phyloP scores from a whole-genome alignment of 2,888 invertebrate genomes.

The Adineta ricciae region DNA sequence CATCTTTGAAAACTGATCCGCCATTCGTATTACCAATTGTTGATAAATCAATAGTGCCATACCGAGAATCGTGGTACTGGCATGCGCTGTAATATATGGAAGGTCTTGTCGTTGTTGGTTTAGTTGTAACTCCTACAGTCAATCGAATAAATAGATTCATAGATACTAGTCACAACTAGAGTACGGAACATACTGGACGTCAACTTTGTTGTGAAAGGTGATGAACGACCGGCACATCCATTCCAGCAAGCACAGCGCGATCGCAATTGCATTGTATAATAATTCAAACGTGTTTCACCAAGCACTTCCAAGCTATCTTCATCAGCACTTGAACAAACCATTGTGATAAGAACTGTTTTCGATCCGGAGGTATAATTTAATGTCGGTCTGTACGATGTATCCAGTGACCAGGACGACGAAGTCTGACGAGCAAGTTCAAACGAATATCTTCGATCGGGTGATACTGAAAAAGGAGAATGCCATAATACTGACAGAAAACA shows the following conservation, averaged over 20 bases:
- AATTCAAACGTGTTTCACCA: not conserved
- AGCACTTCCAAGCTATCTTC: not conserved
- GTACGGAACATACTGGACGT: not conserved
- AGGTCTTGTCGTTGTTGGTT: not conserved
- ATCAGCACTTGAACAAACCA: not conserved
- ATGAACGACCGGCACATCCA: not conserved
- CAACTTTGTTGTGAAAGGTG: not conserved
- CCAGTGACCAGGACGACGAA: not conserved
- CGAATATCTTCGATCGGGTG: not conserved
- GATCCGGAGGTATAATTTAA: not conserved
- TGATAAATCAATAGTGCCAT: not conserved
- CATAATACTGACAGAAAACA: not conserved
- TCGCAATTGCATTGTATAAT: not conserved
- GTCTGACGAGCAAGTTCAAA: not conserved
- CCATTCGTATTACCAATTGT: not conserved
- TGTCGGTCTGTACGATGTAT: not conserved
- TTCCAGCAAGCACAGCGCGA: conserved; percentile 11
- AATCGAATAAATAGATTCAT: not conserved
- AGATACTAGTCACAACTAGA: not conserved
- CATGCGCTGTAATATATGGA: not conserved
- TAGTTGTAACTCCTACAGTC: not conserved
- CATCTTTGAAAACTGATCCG: not conserved
- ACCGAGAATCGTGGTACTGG: not conserved
- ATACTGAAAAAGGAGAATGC: not conserved
- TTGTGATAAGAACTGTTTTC: not conserved